These are phyloP conservation scores for Lipophrys pholis DNA, from an alignment of 2,113 vertebrate genomes.

Conservation along the genomic window DNA sequence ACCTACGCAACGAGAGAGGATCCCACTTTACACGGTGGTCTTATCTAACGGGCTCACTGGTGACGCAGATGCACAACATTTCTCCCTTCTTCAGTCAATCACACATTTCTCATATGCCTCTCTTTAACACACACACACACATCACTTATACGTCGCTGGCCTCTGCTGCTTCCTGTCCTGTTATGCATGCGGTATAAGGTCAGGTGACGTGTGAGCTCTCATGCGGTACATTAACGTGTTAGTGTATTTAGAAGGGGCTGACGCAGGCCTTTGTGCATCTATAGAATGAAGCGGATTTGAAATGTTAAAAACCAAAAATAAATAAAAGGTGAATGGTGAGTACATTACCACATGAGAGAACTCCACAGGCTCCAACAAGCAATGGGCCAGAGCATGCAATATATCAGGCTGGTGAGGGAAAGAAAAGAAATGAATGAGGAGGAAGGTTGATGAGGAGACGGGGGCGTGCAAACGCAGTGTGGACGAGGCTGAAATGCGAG, in stretches of 20 bases:
- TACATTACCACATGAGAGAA: constrained; percentile 62
- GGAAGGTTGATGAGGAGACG: constrained; percentile 25
- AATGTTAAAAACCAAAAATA: not conserved
- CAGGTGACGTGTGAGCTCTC: not conserved
- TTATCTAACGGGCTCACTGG: too few relatives aligned
- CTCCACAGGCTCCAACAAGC: constrained; percentile 61
- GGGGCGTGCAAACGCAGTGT: not conserved
- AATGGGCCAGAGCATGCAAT: constrained; percentile 64
- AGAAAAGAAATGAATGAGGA: constrained; percentile 38
- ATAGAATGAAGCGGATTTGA: not conserved
- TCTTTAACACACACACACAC: not conserved
- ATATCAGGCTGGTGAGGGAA: constrained; percentile 59
- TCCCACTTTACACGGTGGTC: not conserved
- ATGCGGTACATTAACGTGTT: too few relatives aligned
- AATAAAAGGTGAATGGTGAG: constrained; percentile 8
- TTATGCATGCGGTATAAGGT: not conserved
- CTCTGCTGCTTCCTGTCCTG: not conserved
- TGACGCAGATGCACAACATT: too few relatives aligned
- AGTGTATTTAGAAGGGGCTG: too few relatives aligned
- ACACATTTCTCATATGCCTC: constrained; percentile 1
- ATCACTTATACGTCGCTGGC: not conserved
- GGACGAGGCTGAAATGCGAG: not conserved
- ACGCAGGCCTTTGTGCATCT: too few relatives aligned
- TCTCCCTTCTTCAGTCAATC: too few relatives aligned
- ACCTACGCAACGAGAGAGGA: constrained; percentile 81